Evolutionary conservation across 2,113 vertebrate genomes (phyloP).

Genomic region (Seriola dumerili): DNA sequence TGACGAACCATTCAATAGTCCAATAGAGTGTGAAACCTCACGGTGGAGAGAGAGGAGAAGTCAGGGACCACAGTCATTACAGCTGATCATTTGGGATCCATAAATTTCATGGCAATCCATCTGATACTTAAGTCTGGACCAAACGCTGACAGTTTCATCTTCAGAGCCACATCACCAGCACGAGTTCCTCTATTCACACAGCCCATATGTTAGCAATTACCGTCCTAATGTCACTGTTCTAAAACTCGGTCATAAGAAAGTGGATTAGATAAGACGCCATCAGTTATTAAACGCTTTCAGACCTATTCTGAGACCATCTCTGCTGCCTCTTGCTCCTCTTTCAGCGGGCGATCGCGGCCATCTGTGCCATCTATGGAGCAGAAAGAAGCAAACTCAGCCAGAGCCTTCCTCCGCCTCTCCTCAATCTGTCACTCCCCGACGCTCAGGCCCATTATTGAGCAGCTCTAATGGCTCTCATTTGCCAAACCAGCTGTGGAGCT

Average conservation of each 20-base stretch:
- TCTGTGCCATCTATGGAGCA: slow-evolving; percentile 32
- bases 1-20: too few species aligned
- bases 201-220: background rate
- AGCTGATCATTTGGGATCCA: background rate
- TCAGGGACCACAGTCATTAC: background rate
- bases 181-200: background rate
- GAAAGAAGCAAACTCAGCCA: slow-evolving; percentile 29
- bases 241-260: background rate
- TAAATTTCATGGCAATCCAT: background rate
- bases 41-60: background rate
- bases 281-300: background rate
- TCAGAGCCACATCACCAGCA: background rate
- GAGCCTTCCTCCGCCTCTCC: slow-evolving; percentile 25
- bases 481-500: slow-evolving; percentile 63
- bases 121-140: too few species aligned
- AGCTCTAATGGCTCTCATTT: slow-evolving; percentile 13
- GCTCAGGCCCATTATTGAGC: background rate
- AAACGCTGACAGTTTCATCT: background rate
- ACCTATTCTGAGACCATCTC: slow-evolving; percentile 8
- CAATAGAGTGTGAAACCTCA: background rate
- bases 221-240: background rate
- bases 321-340: background rate
- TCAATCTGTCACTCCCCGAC: slow-evolving; percentile 44
- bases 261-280: background rate
- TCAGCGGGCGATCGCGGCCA: slow-evolving; percentile 1